Evolutionary conservation across 1,140 invertebrate genomes (phyloP).

Genomic region (Tetranychus cinnabarinus): DNA sequence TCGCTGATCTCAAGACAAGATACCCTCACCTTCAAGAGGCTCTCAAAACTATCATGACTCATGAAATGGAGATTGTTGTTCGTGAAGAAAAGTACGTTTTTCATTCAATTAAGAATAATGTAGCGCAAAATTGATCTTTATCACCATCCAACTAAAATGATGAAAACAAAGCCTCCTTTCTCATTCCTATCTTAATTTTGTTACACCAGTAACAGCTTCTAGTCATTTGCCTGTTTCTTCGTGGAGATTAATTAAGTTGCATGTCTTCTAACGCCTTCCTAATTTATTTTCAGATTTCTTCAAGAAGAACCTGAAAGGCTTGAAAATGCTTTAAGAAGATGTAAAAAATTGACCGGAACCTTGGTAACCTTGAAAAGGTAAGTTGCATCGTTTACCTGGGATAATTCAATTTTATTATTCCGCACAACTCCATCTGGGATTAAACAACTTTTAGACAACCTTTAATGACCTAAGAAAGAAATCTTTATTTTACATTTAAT

Average conservation of each 20-base stretch:
- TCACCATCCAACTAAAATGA: no score
- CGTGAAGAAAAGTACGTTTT: slow-evolving; percentile 58
- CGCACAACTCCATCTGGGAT: no score
- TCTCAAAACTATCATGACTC: slow-evolving; percentile 58
- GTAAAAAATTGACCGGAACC: slow-evolving; percentile 87
- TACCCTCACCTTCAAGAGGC: slow-evolving; percentile 70
- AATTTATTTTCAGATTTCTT: slow-evolving; percentile 35
- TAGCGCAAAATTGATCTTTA: no score
- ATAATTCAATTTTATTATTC: no score
- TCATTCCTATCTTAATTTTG: slow-evolving; percentile 1
- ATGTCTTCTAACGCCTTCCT: background rate
- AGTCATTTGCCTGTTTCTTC: background rate
- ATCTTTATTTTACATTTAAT: no score
- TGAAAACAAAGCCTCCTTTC: no score
- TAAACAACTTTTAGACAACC: no score
- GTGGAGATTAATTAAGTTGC: background rate
- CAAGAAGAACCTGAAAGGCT: slow-evolving; percentile 81
- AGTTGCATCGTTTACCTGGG: slow-evolving; percentile 9
- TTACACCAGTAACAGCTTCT: background rate
- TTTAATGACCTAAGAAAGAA: no score
- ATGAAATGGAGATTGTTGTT: slow-evolving; percentile 81
- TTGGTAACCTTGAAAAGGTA: slow-evolving; percentile 87
- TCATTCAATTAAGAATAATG: background rate
- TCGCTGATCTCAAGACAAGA: slow-evolving; percentile 73
- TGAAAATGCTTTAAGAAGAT: slow-evolving; percentile 64